Base-by-base conservation (phyloP, 2,888 invertebrate species). In the Hydropsyche betteni region DNA sequence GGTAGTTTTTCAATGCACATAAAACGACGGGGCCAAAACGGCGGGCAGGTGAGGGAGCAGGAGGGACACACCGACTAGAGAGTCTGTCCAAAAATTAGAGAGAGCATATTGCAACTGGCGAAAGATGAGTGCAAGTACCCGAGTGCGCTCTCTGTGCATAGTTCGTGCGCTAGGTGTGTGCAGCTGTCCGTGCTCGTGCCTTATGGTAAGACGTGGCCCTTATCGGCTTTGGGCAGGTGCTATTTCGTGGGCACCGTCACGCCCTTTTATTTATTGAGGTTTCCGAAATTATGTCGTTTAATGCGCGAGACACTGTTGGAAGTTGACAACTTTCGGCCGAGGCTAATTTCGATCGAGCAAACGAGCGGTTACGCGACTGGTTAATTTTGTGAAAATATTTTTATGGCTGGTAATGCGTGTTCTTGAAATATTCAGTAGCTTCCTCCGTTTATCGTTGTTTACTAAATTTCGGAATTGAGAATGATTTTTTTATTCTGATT, bases 1-100 rank as follows among this genome's bases (percentile, higher is more conserved):
- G 70, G 70, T 53, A 51, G 51, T 70, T 34, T 53, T 70, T 70
- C 70, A 53, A 64, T 36, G 36, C 61, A 5, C 33, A 61, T 61
- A 16, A 61, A 61, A 61, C 61, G 24, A 24, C 44, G 64, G 34
- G 36, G 34, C 64, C 64, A 36, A 64, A 64, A 34, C 64, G 64
- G 8, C 34, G 64, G 44, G 64, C 64, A 64, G 64, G 64, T 64
- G 64, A 64, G 64, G 36, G 12, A 10, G 61, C 8, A 24, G 24
- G 10, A 51, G n/a, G 51, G 51, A 8, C 33, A 24, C 61, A 61
- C 10, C 24, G 24, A 61, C 61, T 61, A 61, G 61, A 64, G 64
- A 34, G 33, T 36, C 64, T 34, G 33, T 4, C 36, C 64, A 36
- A 64, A n/a, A 36, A 33, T 36, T 12, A 12, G 8, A 55, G 55